Base-by-base conservation (phyloP, 2,797 vertebrate genomes). In the Ambastaia sidthimunki region DNA sequence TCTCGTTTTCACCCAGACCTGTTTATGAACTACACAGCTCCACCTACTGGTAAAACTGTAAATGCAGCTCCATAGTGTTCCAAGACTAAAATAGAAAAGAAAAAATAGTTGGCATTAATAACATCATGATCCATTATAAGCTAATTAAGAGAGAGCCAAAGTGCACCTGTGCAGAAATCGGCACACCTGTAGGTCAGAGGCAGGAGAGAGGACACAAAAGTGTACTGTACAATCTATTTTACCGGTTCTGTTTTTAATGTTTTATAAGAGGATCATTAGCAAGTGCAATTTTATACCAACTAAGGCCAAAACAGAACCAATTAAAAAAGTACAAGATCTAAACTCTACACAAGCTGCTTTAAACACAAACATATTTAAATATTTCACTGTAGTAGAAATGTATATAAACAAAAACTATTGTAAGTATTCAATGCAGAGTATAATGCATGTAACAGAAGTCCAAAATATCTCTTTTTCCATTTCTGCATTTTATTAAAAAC, bases 31-130 rank as follows among this genome's bases (percentile, higher is more conserved):
- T 71, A 86, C 85, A 90, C 91, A 93, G 91, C 92, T 84, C 92
- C 93, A 93, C 90, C 93, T 92, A 92, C 88, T 92, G 93, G 89
- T 44, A 0, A 71, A 71, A 78, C 0, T 7, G 23, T 7, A 47
- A 19, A 48, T 3, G n/a, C 11, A 0, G 18, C 9, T 9, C 6
- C 2, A 6, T 13, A 59, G 31, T 28, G 10, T 76, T 12, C 44
- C 9, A 6, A n/a, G 21, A 68, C 23, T 55, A 16, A 6, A 34
- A n/a, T 16, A 41, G 28, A 12, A 57, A 23, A 7, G 11, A 16
- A 55, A 9, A 72, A 21, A 67, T 67, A 12, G 9, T 25, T 23
- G 25, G 23, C 54, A 47, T 34, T 54, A 12, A 16, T 23, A 21
- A n/a, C 44, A 75, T 82, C n/a, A 65, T 44, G 21, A 78, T 7